Percentiles rank a stretch among this genome's conserved stretches.
These are phyloP conservation scores for Drosophila infuscata DNA, from an alignment of 2,888 invertebrate species.

Conservation along the genomic window DNA sequence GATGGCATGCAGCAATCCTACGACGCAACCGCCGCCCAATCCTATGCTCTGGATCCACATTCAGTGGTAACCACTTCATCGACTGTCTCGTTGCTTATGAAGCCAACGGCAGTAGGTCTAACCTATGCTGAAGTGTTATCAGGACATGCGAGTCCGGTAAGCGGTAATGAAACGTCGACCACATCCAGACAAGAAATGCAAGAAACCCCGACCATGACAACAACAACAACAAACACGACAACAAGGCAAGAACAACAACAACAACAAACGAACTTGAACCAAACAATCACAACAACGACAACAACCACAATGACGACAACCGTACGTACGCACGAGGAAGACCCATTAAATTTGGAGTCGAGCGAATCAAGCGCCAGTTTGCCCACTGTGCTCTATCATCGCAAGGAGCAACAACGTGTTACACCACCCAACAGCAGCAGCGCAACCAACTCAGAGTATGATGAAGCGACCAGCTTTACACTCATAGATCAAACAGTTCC, in stretches of 20 bases:
- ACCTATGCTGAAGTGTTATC: constrained; percentile 91
- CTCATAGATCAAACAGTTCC: constrained; percentile 49
- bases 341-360: constrained; percentile 21
- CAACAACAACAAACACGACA: constrained; percentile 51
- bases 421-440: constrained; percentile 51
- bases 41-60: constrained; percentile 91
- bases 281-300: constrained; percentile 48
- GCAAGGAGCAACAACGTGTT: constrained; percentile 21
- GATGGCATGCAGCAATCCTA: constrained; percentile 90
- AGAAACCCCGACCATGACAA: constrained; percentile 34
- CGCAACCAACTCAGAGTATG: constrained; percentile 25
- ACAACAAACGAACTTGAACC: constrained; percentile 44
- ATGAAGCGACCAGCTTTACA: constrained; percentile 32
- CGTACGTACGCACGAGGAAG: constrained; percentile 50
- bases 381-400: constrained; percentile 54
- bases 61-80: constrained; percentile 86
- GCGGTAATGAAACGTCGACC: constrained; percentile 69
- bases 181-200: constrained; percentile 41
- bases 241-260: constrained; percentile 43
- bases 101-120: constrained; percentile 84
- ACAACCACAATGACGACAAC: constrained; percentile 48
- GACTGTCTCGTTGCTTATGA: constrained; percentile 86
- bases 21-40: constrained; percentile 89
- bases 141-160: constrained; percentile 86
- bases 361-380: constrained; percentile 25